Evolutionary conservation across 1,140 invertebrate genomes (phyloP).

Genomic region (Palaemon carinicauda): DNA sequence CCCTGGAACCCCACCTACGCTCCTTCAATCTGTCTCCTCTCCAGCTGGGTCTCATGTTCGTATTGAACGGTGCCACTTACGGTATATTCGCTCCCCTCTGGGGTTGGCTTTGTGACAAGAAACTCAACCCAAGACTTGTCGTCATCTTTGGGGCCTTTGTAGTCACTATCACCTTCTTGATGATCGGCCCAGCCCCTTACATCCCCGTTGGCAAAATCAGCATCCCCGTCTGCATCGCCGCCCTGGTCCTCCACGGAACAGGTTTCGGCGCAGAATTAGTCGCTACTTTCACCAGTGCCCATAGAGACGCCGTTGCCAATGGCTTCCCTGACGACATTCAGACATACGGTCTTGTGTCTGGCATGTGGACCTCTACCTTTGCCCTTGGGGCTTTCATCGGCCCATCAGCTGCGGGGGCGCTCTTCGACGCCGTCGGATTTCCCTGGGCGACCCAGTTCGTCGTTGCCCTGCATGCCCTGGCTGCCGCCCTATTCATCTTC

Average conservation of each 20-base stretch:
- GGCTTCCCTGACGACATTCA: slow-evolving; percentile 84
- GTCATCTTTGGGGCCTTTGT: slow-evolving; percentile 47
- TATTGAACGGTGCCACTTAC: slow-evolving; percentile 86
- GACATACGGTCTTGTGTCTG: slow-evolving; percentile 85
- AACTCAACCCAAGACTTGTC: slow-evolving; percentile 30
- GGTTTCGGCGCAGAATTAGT: slow-evolving; percentile 83
- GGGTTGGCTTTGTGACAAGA: slow-evolving; percentile 81
- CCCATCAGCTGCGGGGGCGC: slow-evolving; percentile 78
- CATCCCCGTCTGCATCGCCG: slow-evolving; percentile 68
- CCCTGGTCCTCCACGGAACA: slow-evolving; percentile 78
- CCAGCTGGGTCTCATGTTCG: slow-evolving; percentile 83
- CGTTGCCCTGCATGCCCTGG: slow-evolving; percentile 46
- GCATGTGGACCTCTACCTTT: slow-evolving; percentile 85
- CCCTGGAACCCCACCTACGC: slow-evolving; percentile 81
- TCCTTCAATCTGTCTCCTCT: slow-evolving; percentile 78
- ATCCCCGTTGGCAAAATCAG: slow-evolving; percentile 19
- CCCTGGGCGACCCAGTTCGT: slow-evolving; percentile 76
- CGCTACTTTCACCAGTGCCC: slow-evolving; percentile 82
- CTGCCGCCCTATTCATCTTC: slow-evolving; percentile 26
- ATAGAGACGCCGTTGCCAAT: slow-evolving; percentile 73
- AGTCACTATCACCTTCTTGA: slow-evolving; percentile 29
- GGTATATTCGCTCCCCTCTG: slow-evolving; percentile 81
- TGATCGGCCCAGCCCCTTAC: slow-evolving; percentile 54
- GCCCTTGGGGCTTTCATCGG: slow-evolving; percentile 85
- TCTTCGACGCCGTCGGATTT: slow-evolving; percentile 80